Evolutionary conservation across 2,888 invertebrate genomes (phyloP), one percentile per base, ranked within the genome.

Genomic region (Agriopis marginaria): DNA sequence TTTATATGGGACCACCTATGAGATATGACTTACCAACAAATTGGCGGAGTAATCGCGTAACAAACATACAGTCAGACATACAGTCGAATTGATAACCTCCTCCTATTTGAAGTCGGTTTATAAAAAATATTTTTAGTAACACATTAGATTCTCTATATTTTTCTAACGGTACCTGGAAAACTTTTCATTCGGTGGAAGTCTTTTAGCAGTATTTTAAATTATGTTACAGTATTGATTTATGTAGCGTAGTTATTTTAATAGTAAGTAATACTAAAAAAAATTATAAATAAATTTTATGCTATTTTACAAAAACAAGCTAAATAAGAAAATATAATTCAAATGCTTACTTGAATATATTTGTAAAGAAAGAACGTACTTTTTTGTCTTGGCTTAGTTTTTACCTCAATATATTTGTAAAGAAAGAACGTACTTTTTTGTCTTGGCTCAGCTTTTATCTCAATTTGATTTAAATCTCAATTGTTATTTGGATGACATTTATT

Each of bases 201-300:
- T 78, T 83, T 82, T 81, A 80, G 82, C 81, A 84, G 79, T 86
- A 84, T 85, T 85, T 86, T 85, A 86, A 86, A 86, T 86, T 83
- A 82, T 76, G 79, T 81, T 84, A 74, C 80, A 81, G 83, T 80
- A 86, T 86, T 83, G 83, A 85, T 86, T 85, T 85, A 84, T 83
- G 69, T 74, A 67, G 73, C 72, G 63, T 72, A 70, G 75, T 39
- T n/a, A 39, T 7, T 39, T 54, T n/a, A 8, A 32, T 32, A 32
- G 32, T 32, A 32, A 32, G 5, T 32, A 3, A 32, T 32, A 32
- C 5, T 3, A 32, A 5, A 32, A 3, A 32, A 3, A 3, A 3
- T 32, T 32, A 5, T 4, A 3, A 32, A 32, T 32, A 32, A 39
- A 1, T 39, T 54, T n/a, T 1, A 14, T n/a, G 49, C 23, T 6